Evolutionary conservation across 2,113 vertebrate genomes (phyloP).

Genomic region (Vicugna pacos): DNA sequence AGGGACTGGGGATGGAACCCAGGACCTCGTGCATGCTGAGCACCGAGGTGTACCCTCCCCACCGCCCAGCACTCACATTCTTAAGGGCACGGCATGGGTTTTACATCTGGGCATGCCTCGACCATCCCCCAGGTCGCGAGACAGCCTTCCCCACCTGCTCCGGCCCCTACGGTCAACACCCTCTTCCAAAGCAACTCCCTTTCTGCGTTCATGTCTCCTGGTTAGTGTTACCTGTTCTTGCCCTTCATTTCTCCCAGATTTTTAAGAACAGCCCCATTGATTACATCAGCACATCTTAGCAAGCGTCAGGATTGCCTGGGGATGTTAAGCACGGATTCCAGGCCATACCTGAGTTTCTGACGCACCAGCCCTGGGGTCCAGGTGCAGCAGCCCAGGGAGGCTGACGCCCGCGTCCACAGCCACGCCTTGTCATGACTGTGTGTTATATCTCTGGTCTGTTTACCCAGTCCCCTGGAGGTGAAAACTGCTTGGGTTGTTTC

Average conservation of each 20-base stretch:
- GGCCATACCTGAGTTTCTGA: not conserved
- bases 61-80: not conserved
- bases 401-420: not conserved
- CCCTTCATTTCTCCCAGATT: not conserved
- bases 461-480: not conserved
- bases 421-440: not conserved
- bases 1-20: too few relatives aligned
- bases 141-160: not conserved
- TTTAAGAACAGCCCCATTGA: not conserved
- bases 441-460: not conserved
- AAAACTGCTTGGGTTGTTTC: not conserved
- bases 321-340: not conserved
- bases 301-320: not conserved
- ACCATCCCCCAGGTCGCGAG: not conserved
- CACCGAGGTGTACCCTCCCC: too few relatives aligned
- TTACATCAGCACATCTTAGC: not conserved
- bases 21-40: too few relatives aligned
- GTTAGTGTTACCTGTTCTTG: not conserved
- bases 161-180: accelerated
- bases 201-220: not conserved
- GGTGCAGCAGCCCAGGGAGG: not conserved
- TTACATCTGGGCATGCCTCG: accelerated
- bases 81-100: not conserved
- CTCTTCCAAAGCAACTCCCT: accelerated
- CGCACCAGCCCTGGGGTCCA: not conserved